These are phyloP conservation scores for Scomber scombrus DNA, from an alignment of 2,113 vertebrate genomes.

Conservation along the genomic window DNA sequence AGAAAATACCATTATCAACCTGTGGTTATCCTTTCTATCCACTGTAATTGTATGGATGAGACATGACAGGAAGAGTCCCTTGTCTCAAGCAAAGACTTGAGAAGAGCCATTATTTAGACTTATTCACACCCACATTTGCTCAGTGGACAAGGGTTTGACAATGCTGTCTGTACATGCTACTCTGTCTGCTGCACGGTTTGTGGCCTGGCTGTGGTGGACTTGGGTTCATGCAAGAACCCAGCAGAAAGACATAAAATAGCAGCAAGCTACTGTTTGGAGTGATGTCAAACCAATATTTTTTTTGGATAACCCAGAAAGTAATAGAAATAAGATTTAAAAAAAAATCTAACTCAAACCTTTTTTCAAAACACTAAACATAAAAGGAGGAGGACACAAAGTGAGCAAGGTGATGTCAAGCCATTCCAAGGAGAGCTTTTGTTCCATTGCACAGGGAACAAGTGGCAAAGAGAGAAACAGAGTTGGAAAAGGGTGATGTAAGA, in stretches of 20 bases:
- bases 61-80: conserved; percentile 13
- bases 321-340: conserved; percentile 52
- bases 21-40: conserved; percentile 23
- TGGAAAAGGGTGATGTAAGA: conserved; percentile 62
- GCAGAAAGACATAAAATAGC: conserved; percentile 35
- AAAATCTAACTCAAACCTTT: conserved; percentile 35
- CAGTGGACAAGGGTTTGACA: conserved; percentile 42
- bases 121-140: conserved; percentile 54
- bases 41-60: conserved; percentile 11
- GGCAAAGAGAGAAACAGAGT: conserved; percentile 60
- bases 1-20: not conserved
- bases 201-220: conserved; percentile 49
- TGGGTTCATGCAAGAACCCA: conserved; percentile 48
- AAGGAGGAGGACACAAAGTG: conserved; percentile 70
- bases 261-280: conserved; percentile 65
- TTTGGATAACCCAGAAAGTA: conserved; percentile 56
- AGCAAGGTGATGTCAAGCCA: conserved; percentile 80
- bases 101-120: conserved; percentile 40
- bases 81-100: conserved; percentile 47
- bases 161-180: conserved; percentile 34
- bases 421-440: conserved; percentile 80
- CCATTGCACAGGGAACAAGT: conserved; percentile 70
- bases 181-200: conserved; percentile 35
- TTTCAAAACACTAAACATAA: conserved; percentile 65
- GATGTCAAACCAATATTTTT: conserved; percentile 65